Base-by-base conservation (phyloP, 2,797 vertebrate genomes). In the Aphelocoma californica region DNA sequence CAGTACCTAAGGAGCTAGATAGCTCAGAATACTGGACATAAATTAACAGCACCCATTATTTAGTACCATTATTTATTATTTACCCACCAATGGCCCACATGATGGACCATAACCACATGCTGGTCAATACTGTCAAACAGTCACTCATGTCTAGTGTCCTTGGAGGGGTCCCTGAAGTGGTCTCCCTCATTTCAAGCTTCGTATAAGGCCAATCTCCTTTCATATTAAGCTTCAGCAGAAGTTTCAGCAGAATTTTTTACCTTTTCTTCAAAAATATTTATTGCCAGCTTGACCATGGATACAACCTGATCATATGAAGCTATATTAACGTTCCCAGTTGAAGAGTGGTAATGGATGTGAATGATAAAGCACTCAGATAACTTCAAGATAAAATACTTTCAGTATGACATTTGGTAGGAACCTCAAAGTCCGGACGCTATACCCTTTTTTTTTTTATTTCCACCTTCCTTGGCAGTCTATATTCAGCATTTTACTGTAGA, bases 141-240 rank as follows among this genome's bases (percentile, higher is more conserved):
- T 42, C 65, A 86, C 9, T 45, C 21, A 15, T 0, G 0, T 5
- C 16, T 29, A 26, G 12, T 5, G 2, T 8, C 28, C 32, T 34
- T 65, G 36, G 26, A 90, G 32, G 5, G 10, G 3, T 42, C 84
- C 64, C 14, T 61, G 25, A 90, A 93, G 28, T 2, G 3, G 25
- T 50, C n/a, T 77, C 29, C 5, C 9, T 14, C n/a, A 78, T 45
- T 73, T 36, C 19, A 69, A 61, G 31, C 31, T 71, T 61, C 34
- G 51, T 21, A 40, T 8, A 50, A 82, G 21, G 73, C 40, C 15
- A 45, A 62, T 7, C 31, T 23, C 25, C 28, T 73, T 71, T 80
- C 32, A 29, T 21, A 13, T 36, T 36, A 71, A 73, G 56, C 18
- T 51, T 25, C 56, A 58, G 56, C n/a, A 34, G 12, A 88, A 78